A percentile compares a stretch with the other conserved stretches of the same genome.
Evolutionary conservation across 2,797 vertebrate species (phyloP).

Genomic region (Spea hammondii): DNA sequence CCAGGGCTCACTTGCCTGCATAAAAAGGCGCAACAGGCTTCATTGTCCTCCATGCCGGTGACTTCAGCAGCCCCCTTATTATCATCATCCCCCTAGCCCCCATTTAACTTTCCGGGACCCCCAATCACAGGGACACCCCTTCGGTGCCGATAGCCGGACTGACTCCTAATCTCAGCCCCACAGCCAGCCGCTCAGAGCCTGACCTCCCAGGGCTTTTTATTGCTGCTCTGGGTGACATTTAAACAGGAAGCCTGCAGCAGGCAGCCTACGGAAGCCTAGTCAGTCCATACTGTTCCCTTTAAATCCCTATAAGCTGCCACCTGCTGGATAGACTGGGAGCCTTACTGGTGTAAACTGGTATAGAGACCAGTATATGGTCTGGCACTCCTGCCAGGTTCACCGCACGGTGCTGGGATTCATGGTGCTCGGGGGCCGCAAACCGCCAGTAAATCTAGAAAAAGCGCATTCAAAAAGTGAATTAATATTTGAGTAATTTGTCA

Average conservation of each 20-base stretch:
- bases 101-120: background rate
- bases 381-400: no score
- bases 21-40: background rate
- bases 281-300: background rate
- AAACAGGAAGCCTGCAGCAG: background rate
- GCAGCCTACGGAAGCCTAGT: background rate
- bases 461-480: no score
- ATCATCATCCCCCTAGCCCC: background rate
- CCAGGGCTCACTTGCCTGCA: slow-evolving; percentile 18
- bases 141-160: background rate
- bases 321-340: background rate
- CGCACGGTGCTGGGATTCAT: no score
- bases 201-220: background rate
- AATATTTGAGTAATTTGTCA: no score
- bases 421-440: no score
- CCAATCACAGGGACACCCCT: background rate
- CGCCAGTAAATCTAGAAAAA: no score
- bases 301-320: background rate
- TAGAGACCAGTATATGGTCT: no score
- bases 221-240: background rate
- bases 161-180: background rate
- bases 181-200: background rate
- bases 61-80: slow-evolving; percentile 1
- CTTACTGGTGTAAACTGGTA: no score
- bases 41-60: slow-evolving; percentile 17